Percentiles rank a stretch among this genome's conserved stretches.
These are phyloP conservation scores for Phorcus lineatus DNA, from an alignment of 2,888 invertebrate genomes.

Conservation along the genomic window DNA sequence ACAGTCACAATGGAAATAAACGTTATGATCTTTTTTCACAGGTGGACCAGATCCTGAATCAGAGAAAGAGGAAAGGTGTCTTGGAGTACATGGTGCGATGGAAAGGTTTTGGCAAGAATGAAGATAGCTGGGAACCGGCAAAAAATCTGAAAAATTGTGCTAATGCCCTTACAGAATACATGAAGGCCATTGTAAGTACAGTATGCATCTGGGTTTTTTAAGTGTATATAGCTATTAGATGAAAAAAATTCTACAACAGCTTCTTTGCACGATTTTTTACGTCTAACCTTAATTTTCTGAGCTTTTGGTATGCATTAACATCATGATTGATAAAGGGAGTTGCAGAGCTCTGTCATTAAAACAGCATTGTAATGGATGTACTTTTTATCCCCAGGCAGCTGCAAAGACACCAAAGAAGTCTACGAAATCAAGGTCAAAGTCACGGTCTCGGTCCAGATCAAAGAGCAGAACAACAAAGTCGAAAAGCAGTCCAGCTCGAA, in stretches of 20 bases:
- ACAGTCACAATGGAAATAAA: no score
- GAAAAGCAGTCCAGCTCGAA: background rate
- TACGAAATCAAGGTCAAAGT: conserved; percentile 45
- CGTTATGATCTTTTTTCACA: conserved; percentile 19
- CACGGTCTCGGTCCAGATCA: conserved; percentile 34
- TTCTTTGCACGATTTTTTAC: background rate
- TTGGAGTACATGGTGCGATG: conserved; percentile 60
- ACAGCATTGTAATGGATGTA: background rate
- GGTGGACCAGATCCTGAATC: conserved; percentile 45
- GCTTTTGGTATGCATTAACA: no score
- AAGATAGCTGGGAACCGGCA: conserved; percentile 62
- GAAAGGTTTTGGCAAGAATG: conserved; percentile 52
- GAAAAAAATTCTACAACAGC: background rate
- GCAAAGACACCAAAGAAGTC: conserved; percentile 25
- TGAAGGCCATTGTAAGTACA: conserved; percentile 1
- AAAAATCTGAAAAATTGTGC: conserved; percentile 42
- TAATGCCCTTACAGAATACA: conserved; percentile 38
- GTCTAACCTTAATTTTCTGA: no score
- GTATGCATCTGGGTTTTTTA: background rate
- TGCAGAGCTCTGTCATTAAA: no score
- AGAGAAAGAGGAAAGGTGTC: conserved; percentile 45
- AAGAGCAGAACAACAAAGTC: conserved; percentile 13
- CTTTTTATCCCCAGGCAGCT: background rate
- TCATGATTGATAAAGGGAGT: no score
- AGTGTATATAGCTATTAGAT: background rate